Conservation (phyloP, 2,113 vertebrate genomes). For the Solea senegalensis region DNA sequence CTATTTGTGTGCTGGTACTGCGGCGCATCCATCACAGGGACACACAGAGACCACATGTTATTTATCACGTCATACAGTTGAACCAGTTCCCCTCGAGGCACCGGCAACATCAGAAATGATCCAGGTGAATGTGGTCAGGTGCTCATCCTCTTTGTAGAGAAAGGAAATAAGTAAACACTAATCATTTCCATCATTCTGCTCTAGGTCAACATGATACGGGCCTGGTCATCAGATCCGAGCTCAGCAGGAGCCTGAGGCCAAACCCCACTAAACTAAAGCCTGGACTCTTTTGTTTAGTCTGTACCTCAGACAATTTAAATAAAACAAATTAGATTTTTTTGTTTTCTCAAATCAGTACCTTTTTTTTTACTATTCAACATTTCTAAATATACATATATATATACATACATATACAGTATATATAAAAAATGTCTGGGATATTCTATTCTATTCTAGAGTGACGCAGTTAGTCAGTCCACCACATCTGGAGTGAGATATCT, state of each 20-base stretch:
- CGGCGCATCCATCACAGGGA: slow-evolving; percentile 31
- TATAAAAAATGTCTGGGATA: background rate
- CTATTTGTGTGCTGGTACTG: background rate
- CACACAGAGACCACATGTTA: slow-evolving; percentile 3
- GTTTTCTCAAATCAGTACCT: too few relatives aligned
- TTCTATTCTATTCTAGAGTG: too few relatives aligned
- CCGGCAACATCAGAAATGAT: slow-evolving; percentile 23
- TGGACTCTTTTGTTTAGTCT: background rate
- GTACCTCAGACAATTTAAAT: background rate
- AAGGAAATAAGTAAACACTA: background rate
- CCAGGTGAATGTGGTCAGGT: slow-evolving; percentile 23
- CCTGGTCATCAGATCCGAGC: slow-evolving; percentile 1
- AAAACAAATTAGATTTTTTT: background rate
- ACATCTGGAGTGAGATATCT: background rate
- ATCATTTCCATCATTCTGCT: background rate
- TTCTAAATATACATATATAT: too few relatives aligned
- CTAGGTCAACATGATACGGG: background rate
- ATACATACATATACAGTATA: too few relatives aligned
- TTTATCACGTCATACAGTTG: slow-evolving; percentile 16
- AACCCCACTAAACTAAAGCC: background rate
- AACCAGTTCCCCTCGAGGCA: background rate
- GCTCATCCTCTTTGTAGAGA: slow-evolving; percentile 6
- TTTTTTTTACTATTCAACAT: too few relatives aligned
- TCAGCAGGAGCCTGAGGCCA: slow-evolving; percentile 1
- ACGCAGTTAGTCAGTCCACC: too few relatives aligned